A percentile compares a stretch with the other conserved stretches of the same genome.
Conservation (phyloP, 1,140 invertebrate species). For the Drosophila aff. region DNA sequence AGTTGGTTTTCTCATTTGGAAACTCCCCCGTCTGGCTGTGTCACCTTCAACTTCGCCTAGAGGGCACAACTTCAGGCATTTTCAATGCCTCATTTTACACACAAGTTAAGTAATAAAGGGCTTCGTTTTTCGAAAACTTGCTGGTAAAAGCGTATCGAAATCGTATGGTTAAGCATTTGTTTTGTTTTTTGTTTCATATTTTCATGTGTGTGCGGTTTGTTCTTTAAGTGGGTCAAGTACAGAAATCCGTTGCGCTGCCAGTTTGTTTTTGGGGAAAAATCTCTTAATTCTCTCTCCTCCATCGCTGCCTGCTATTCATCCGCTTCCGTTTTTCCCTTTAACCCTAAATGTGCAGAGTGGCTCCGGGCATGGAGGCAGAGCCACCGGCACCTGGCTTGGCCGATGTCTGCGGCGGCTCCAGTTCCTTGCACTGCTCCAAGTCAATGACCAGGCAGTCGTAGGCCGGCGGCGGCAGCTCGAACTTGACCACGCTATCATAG, state of each 20-base stretch:
- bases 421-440: slow-evolving; percentile 70
- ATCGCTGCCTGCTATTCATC: background rate
- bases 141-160: slow-evolving; percentile 1
- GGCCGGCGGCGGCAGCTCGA: slow-evolving; percentile 76
- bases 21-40: background rate
- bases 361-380: slow-evolving; percentile 33
- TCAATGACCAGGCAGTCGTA: slow-evolving; percentile 81
- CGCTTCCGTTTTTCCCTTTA: background rate
- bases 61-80: background rate
- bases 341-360: slow-evolving; percentile 64
- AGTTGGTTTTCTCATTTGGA: background rate
- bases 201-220: background rate
- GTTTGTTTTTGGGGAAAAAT: slow-evolving; percentile 47
- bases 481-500: slow-evolving; percentile 81
- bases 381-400: slow-evolving; percentile 38
- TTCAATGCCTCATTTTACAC: background rate
- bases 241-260: slow-evolving; percentile 35
- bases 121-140: background rate
- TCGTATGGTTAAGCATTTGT: slow-evolving; percentile 5
- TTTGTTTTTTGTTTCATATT: slow-evolving; percentile 1
- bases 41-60: background rate
- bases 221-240: slow-evolving; percentile 31
- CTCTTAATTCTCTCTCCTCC: slow-evolving; percentile 55
- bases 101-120: background rate
- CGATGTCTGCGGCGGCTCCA: slow-evolving; percentile 48